These are phyloP conservation scores for Hormaphis cornu DNA, from an alignment of 1,140 invertebrate genomes.

Conservation along the genomic window DNA sequence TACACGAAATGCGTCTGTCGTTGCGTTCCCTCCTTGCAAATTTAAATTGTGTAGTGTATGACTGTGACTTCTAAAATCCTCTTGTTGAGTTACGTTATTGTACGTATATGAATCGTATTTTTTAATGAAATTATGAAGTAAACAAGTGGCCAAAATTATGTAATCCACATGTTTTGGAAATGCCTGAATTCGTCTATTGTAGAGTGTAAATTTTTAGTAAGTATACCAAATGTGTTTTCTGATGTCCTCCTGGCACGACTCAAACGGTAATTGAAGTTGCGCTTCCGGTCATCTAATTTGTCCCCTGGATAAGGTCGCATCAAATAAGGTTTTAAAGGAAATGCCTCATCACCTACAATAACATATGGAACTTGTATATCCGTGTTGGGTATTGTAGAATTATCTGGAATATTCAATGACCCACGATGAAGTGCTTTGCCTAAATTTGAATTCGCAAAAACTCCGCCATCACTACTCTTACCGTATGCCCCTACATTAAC, in stretches of 20 bases:
- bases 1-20: neutral
- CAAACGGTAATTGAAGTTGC: conserved; percentile 39
- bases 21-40: neutral
- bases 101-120: conserved; percentile 8
- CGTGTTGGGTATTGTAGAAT: conserved; percentile 18
- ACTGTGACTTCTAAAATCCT: neutral
- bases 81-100: neutral
- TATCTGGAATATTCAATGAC: neutral
- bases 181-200: conserved; percentile 11
- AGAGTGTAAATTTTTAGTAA: conserved; percentile 37
- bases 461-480: conserved; percentile 41
- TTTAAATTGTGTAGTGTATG: neutral
- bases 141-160: conserved; percentile 14
- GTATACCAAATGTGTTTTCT: conserved; percentile 41
- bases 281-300: conserved; percentile 31
- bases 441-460: conserved; percentile 13
- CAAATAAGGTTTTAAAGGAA: conserved; percentile 41
- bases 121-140: neutral
- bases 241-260: conserved; percentile 38
- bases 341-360: conserved; percentile 43
- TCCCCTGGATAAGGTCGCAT: conserved; percentile 41
- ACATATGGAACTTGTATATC: conserved; percentile 37
- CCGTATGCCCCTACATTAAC: conserved; percentile 45
- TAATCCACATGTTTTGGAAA: conserved; percentile 4
- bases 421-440: conserved; percentile 25